These are phyloP conservation scores for Virgularia gustaviana DNA, from an alignment of 92 coral and sea anemone genomes.

Conservation along the genomic window DNA sequence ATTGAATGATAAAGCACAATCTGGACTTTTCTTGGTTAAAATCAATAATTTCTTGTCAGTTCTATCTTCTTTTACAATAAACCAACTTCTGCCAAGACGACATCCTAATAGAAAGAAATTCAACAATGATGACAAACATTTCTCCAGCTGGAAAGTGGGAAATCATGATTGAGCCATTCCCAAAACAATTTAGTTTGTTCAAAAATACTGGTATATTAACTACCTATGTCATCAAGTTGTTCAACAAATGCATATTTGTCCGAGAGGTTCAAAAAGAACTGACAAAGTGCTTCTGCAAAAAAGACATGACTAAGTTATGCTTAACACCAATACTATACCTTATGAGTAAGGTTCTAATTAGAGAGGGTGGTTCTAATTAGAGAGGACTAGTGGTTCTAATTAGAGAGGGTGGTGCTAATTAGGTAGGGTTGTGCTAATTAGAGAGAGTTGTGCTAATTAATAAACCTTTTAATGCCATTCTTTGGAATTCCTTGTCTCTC, in stretches of 20 bases:
- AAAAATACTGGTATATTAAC: neutral
- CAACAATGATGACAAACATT: neutral
- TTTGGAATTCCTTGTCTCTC: constrained; percentile 65
- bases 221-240: constrained; percentile 34
- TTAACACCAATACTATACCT: too few relatives aligned
- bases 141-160: too few relatives aligned
- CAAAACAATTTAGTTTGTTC: too few relatives aligned
- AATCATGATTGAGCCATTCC: too few relatives aligned
- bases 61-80: constrained; percentile 67
- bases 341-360: too few relatives aligned
- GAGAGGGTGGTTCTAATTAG: too few relatives aligned
- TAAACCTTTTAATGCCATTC: constrained; percentile 77
- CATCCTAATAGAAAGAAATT: too few relatives aligned
- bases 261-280: constrained; percentile 34
- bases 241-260: constrained; percentile 35
- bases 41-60: constrained; percentile 27
- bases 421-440: too few relatives aligned
- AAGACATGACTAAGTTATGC: too few relatives aligned
- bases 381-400: too few relatives aligned
- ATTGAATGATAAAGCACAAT: constrained; percentile 18
- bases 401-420: too few relatives aligned
- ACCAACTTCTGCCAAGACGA: constrained; percentile 84
- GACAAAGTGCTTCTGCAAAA: constrained; percentile 33
- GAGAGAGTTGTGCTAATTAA: too few relatives aligned
- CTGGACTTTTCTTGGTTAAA: constrained; percentile 31